Percentiles rank a stretch among this genome's conserved stretches.
phyloP scores from a whole-genome alignment of 2,113 vertebrate genomes.

The Ovis aries region DNA sequence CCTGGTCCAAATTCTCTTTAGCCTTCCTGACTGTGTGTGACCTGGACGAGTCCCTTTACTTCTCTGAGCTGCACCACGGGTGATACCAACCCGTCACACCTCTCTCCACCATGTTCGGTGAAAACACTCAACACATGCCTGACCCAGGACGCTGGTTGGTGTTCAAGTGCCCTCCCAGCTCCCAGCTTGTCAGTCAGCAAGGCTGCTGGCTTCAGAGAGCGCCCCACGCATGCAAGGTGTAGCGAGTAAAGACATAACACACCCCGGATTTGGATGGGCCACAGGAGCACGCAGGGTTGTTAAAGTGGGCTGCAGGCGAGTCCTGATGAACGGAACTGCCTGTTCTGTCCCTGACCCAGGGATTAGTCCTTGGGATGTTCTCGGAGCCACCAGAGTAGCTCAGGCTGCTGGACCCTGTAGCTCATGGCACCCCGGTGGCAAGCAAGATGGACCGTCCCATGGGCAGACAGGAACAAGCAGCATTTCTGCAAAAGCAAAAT shows the following conservation, averaged over 20 bases:
- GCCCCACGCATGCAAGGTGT: rapidly evolving
- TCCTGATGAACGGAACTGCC: neutral
- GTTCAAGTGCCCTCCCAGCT: neutral
- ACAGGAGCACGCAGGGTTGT: neutral
- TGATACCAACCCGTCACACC: rapidly evolving
- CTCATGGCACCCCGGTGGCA: neutral
- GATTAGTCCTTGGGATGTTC: neutral
- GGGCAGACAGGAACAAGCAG: no score
- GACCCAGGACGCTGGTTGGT: neutral
- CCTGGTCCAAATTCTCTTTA: neutral
- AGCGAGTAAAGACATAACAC: neutral
- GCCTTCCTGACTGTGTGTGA: neutral
- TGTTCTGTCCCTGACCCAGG: neutral
- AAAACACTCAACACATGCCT: neutral
- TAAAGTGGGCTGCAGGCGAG: neutral
- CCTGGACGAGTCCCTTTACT: neutral
- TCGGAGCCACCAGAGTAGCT: neutral
- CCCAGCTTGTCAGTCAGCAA: neutral
- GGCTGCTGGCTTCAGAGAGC: neutral
- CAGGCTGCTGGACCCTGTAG: neutral
- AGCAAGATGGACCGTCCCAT: neutral
- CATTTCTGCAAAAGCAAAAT: neutral
- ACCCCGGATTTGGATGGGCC: neutral
- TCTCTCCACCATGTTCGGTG: neutral
- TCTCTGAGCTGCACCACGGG: rapidly evolving